Evolutionary conservation across 2,113 vertebrate species (phyloP), one percentile per base, ranked within the genome.

Genomic region (Sceloporus undulatus): DNA sequence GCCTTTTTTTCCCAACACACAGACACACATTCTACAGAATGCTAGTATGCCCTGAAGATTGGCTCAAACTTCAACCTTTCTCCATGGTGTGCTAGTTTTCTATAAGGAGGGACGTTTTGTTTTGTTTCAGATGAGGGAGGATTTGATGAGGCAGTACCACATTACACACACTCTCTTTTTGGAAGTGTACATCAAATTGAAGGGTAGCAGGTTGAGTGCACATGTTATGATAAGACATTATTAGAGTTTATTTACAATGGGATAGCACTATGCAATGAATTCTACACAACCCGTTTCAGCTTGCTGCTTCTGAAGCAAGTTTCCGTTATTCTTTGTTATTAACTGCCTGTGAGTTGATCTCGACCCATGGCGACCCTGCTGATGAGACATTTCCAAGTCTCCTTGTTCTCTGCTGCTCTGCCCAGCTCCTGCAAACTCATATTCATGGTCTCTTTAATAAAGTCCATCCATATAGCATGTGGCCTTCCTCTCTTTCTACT

Each of bases 241-340:
- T 85, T 48, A 79, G 19, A 70, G 76, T n/a, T 82, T 76, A 11
- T 54, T 82, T 88, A 76, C 59, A 77, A 9, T 48, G 29, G 40
- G 13, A 54, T 76, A 18, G 5, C 18, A 19, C 40, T 76, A n/a
- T 66, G 79, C 71, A n/a, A 76, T 82, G 56, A 87, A 75, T 88
- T 68, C 71, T 56, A 34, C 40, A 10, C 76, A 40, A 54, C 42
- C 59, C 21, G 9, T 88, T 78, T 84, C 81, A 21, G 23, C 34
- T 84, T 70, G 16, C 73, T n/a, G 9, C 73, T n/a, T 78, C 62
- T 10, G 19, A 0, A 78, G 42, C n/a, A 54, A 13, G 21, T n/a
- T 40, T 70, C 9, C 25, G 34, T 34, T 34, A 34, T 34, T 34
- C 34, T 34, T 34, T 34, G 34, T 34, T 34, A 34, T 34, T 34